phyloP scores from a whole-genome alignment of 1,140 invertebrate genomes.

The Streblospio benedicti region DNA sequence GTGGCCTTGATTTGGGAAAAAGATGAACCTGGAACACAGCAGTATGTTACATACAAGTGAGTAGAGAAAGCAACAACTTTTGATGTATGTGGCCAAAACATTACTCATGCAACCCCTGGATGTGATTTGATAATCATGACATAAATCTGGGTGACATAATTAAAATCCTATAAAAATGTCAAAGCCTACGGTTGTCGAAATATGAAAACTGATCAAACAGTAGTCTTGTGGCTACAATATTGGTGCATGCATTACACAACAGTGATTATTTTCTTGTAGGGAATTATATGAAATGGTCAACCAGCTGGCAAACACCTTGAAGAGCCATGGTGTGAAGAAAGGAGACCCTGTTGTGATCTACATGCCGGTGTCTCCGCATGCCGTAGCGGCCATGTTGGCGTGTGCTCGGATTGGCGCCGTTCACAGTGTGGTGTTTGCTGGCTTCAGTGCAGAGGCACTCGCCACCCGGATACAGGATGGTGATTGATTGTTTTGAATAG shows the following conservation, averaged over 20 bases:
- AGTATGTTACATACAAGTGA: slow-evolving; percentile 47
- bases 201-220: too few relatives aligned
- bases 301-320: slow-evolving; percentile 47
- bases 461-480: slow-evolving; percentile 52
- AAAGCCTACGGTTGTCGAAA: too few relatives aligned
- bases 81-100: not conserved
- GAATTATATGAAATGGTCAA: slow-evolving; percentile 43
- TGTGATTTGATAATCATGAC: too few relatives aligned
- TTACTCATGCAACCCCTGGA: too few relatives aligned
- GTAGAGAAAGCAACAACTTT: too few relatives aligned
- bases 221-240: too few relatives aligned
- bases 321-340: slow-evolving; percentile 44
- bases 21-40: slow-evolving; percentile 50
- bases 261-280: too few relatives aligned
- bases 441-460: slow-evolving; percentile 54
- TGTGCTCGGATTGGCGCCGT: slow-evolving; percentile 52
- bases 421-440: slow-evolving; percentile 56
- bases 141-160: too few relatives aligned
- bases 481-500: slow-evolving; percentile 26
- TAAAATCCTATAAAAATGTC: too few relatives aligned
- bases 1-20: slow-evolving; percentile 53
- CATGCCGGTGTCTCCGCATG: slow-evolving; percentile 49
- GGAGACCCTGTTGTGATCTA: slow-evolving; percentile 54
- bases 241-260: too few relatives aligned
- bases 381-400: slow-evolving; percentile 50